Evolutionary conservation across 2,113 vertebrate species (phyloP), one percentile per base, ranked within the genome.

Genomic region (Pygathrix nemaeus): DNA sequence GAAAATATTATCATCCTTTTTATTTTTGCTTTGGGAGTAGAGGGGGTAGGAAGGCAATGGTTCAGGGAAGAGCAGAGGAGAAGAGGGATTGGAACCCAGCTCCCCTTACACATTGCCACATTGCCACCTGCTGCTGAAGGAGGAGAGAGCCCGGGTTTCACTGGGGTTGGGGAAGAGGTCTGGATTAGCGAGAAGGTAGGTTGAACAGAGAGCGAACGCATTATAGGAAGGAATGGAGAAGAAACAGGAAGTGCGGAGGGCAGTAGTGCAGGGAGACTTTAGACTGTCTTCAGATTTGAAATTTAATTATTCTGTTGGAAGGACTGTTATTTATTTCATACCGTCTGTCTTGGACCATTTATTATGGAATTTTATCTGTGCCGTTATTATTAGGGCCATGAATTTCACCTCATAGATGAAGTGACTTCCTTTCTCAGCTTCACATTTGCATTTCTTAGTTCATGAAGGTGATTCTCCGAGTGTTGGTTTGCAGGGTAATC

Each of bases 41-140:
- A 48, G 32, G 1, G 57, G 30, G 2, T 3, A 50, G 57, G 43
- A 88, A 59, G 21, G 66, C n/a, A 82, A n/a, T 38, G 79, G 35
- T 27, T 43, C 40, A 0, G 35, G 45, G 72, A 55, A 40, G n/a
- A 85, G 61, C 76, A 11, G 25, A 8, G 14, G 72, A 75, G 50
- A 30, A 11, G 38, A 50, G 6, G 32, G 38, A 17, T 17, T 57
- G 11, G 21, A 21, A 55, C 52, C 11, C 38, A 30, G 27, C 13
- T 1, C 3, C 66, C 45, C 55, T 14, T 8, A 6, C 16, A 6
- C 14, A 0, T 5, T 2, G n/a, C 20, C 32, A 0, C 23, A 4
- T 13, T 2, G 20, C 66, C 12, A 4, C 38, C 30, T 45, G 30
- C 66, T 30, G 57, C 55, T 0, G 57, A 38, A 30, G 48, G 59